Percentiles rank a stretch among this genome's conserved stretches.
phyloP scores from a whole-genome alignment of 1,140 invertebrate genomes.

The Helicoverpa zea region DNA sequence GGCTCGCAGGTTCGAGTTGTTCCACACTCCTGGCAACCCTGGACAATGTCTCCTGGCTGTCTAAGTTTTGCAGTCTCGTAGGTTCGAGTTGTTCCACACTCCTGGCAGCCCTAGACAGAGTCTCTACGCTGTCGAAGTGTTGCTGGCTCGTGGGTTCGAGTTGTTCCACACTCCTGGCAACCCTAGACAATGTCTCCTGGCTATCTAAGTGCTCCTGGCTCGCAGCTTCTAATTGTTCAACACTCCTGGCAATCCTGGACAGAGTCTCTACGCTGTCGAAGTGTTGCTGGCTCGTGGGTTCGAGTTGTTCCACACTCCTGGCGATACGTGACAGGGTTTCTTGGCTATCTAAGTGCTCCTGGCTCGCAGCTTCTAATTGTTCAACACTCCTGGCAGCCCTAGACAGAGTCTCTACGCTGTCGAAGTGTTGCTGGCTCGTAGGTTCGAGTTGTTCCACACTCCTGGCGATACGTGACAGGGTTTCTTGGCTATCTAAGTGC shows the following conservation, averaged over 20 bases:
- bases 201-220: conserved; percentile 46
- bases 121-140: not conserved
- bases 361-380: not conserved
- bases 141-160: not conserved
- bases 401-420: not conserved
- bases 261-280: conserved; percentile 45
- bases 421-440: conserved; percentile 20
- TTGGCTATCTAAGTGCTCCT: not conserved
- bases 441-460: conserved; percentile 45
- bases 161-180: conserved; percentile 36
- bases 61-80: conserved; percentile 31
- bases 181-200: conserved; percentile 37
- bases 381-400: conserved; percentile 40
- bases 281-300: conserved; percentile 41
- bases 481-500: conserved; percentile 42
- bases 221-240: conserved; percentile 35
- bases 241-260: conserved; percentile 42
- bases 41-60: not conserved
- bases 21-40: conserved; percentile 45
- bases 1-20: conserved; percentile 7
- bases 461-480: conserved; percentile 15
- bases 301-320: not conserved
- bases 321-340: not conserved
- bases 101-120: not conserved
- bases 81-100: conserved; percentile 22